phyloP scores from a whole-genome alignment of 2,797 vertebrate species.

The Philypnodon macrostomus region DNA sequence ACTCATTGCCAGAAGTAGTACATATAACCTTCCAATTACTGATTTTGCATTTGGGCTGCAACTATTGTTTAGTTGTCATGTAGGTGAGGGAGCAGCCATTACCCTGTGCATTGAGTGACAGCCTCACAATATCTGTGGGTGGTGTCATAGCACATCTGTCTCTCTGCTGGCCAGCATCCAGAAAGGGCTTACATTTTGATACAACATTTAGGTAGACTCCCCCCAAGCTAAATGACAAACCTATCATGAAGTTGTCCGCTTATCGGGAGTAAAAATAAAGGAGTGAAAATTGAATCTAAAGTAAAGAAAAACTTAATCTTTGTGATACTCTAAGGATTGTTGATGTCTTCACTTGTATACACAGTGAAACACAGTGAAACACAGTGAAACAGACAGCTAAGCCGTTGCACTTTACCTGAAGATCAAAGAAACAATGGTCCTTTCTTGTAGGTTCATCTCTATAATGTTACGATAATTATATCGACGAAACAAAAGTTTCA shows the following conservation, averaged over 20 bases:
- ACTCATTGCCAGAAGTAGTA: no score
- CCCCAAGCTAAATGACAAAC: slow-evolving; percentile 23
- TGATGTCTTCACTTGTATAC: background rate
- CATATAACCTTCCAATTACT: background rate
- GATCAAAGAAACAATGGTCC: slow-evolving; percentile 4
- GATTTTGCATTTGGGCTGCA: background rate
- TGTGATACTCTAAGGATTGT: slow-evolving; percentile 8
- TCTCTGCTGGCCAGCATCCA: slow-evolving; percentile 33
- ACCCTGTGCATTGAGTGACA: slow-evolving; percentile 5
- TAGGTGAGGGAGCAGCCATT: slow-evolving; percentile 4
- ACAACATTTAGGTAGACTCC: slow-evolving; percentile 3
- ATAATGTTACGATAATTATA: background rate
- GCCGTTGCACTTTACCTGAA: background rate
- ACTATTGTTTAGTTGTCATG: slow-evolving; percentile 26
- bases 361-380: background rate
- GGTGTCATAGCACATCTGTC: slow-evolving; percentile 30
- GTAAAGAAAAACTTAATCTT: slow-evolving; percentile 14
- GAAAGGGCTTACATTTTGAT: slow-evolving; percentile 39
- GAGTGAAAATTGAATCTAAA: slow-evolving; percentile 23
- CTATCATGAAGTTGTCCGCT: slow-evolving; percentile 32
- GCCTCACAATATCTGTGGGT: slow-evolving; percentile 2
- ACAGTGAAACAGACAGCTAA: background rate
- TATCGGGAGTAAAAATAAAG: slow-evolving; percentile 21
- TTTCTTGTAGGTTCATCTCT: background rate
- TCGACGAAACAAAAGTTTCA: no score